phyloP scores from a whole-genome alignment of 2,888 invertebrate species.

The Rhamphomyia laevipes region DNA sequence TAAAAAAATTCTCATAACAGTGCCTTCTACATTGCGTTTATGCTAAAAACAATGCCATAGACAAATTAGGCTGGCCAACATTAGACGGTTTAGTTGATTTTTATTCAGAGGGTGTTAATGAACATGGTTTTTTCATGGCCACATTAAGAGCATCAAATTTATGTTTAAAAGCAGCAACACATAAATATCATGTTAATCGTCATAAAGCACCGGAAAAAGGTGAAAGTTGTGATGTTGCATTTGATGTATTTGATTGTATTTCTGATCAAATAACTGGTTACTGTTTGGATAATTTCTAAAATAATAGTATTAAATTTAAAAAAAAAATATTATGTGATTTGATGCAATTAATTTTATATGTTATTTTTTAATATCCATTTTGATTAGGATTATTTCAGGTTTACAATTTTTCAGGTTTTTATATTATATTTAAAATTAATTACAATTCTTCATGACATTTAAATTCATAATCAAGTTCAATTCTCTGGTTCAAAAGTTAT shows the following conservation, averaged over 20 bases:
- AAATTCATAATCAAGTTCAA: no score
- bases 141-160: constrained; percentile 57
- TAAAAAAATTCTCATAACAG: constrained; percentile 34
- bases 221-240: constrained; percentile 61
- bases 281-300: constrained; percentile 41
- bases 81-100: constrained; percentile 58
- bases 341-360: no score
- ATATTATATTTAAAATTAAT: no score
- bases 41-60: constrained; percentile 66
- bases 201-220: constrained; percentile 43
- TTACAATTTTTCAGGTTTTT: no score
- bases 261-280: constrained; percentile 66
- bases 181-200: constrained; percentile 31
- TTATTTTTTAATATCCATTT: no score
- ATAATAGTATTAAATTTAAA: constrained; percentile 2
- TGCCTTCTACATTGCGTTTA: constrained; percentile 69
- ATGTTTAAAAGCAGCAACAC: constrained; percentile 43
- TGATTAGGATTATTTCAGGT: no score
- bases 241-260: constrained; percentile 68
- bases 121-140: constrained; percentile 63
- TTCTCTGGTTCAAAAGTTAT: no score
- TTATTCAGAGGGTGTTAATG: constrained; percentile 67
- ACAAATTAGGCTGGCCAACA: constrained; percentile 60
- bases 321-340: no score
- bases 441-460: no score